Conservation (phyloP, 2,888 invertebrate species). For the Panopea generosa region DNA sequence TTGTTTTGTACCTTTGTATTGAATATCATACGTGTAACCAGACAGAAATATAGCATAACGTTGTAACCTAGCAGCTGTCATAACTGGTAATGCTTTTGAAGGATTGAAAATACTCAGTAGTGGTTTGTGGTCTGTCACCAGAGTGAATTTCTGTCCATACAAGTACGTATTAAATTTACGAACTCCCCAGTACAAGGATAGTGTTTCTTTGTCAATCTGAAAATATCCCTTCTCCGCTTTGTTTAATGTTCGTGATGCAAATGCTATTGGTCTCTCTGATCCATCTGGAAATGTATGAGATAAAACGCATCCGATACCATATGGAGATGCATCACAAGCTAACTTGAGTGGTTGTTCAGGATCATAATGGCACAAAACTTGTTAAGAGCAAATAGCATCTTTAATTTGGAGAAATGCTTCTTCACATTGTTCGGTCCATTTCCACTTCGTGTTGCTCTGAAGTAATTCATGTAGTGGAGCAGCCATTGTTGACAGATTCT, state of each 20-base stretch:
- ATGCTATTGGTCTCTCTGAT: conserved; percentile 63
- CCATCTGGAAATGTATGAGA: conserved; percentile 50
- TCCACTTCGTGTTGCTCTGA: conserved; percentile 27
- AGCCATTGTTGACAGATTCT: conserved; percentile 35
- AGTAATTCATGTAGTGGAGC: conserved; percentile 35
- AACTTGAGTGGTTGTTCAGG: conserved; percentile 74
- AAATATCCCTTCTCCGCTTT: conserved; percentile 83
- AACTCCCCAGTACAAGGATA: conserved; percentile 83
- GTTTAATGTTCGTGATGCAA: conserved; percentile 84
- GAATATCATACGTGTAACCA: too few species aligned
- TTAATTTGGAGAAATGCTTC: conserved; percentile 70
- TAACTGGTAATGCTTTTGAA: too few species aligned
- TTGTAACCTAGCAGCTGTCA: too few species aligned
- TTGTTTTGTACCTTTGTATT: too few species aligned
- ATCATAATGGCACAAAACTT: conserved; percentile 78
- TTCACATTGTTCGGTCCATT: conserved; percentile 36
- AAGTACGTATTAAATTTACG: too few species aligned
- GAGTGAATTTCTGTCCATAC: too few species aligned
- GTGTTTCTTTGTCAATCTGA: conserved; percentile 84
- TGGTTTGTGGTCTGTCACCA: too few species aligned
- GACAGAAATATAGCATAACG: too few species aligned
- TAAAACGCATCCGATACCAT: conserved; percentile 79
- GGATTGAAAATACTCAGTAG: too few species aligned
- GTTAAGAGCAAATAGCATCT: conserved; percentile 58
- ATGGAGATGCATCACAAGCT: conserved; percentile 83